A percentile compares a stretch with the other conserved stretches of the same genome.
Evolutionary conservation across 1,140 invertebrate species (phyloP).

Genomic region (Pseudomyrmex sp.): DNA sequence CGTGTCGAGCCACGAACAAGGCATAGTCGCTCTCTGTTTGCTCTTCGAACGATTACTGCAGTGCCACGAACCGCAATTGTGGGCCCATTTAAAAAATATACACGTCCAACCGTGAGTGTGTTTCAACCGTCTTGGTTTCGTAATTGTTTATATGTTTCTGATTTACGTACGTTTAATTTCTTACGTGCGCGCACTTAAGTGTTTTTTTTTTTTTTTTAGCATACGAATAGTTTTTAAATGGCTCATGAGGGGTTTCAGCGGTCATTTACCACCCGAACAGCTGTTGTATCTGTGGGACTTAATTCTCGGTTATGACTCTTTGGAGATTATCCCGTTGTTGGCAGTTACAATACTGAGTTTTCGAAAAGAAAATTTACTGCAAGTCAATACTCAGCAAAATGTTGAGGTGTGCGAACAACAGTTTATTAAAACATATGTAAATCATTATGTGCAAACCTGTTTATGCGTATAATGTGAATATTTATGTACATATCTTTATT

Average conservation of each 20-base stretch:
- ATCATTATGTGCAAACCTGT: background rate
- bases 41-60: slow-evolving; percentile 96
- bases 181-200: slow-evolving; percentile 22
- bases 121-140: background rate
- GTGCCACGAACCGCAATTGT: slow-evolving; percentile 94
- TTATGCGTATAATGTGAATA: slow-evolving; percentile 3
- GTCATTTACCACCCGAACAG: slow-evolving; percentile 96
- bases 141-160: background rate
- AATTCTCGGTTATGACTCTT: slow-evolving; percentile 95
- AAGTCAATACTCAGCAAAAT: slow-evolving; percentile 93
- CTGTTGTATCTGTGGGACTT: slow-evolving; percentile 96
- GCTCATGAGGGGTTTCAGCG: slow-evolving; percentile 97
- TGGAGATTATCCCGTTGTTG: slow-evolving; percentile 95
- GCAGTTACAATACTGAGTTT: slow-evolving; percentile 96
- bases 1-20: slow-evolving; percentile 96
- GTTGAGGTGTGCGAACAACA: slow-evolving; percentile 88
- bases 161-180: background rate
- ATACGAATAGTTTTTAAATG: slow-evolving; percentile 97
- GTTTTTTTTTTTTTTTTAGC: slow-evolving; percentile 84
- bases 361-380: slow-evolving; percentile 95
- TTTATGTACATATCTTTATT: slow-evolving; percentile 58
- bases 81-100: slow-evolving; percentile 94
- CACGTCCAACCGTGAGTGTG: slow-evolving; percentile 95
- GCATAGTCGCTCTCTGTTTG: slow-evolving; percentile 92
- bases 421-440: background rate